These are phyloP conservation scores for Octomys mimax DNA, from an alignment of 2,797 vertebrate species.

Conservation along the genomic window DNA sequence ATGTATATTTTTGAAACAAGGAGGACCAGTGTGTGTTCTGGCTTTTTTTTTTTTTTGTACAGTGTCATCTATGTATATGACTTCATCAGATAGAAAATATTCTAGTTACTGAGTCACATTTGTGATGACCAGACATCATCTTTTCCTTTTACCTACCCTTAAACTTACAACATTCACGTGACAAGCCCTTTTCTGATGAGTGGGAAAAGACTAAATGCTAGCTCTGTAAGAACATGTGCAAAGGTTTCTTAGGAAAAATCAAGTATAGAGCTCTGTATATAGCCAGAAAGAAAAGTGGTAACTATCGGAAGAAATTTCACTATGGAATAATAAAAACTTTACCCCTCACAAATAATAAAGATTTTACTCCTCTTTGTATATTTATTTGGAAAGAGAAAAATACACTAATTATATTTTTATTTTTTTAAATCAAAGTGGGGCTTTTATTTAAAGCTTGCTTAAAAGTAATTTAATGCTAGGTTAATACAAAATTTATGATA, in stretches of 20 bases:
- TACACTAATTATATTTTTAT: background rate
- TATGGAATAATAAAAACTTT: background rate
- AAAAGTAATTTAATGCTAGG: background rate
- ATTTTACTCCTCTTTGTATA: background rate
- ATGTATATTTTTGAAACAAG: background rate
- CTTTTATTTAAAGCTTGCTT: background rate
- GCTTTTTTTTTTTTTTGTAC: background rate
- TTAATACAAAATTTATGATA: background rate
- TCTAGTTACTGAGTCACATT: background rate
- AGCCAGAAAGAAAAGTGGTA: background rate
- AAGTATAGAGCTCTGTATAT: background rate
- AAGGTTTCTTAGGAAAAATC: conserved; percentile 14
- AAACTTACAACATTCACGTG: background rate
- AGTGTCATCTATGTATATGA: background rate
- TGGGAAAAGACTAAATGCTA: background rate
- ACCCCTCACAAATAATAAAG: background rate
- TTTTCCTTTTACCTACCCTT: background rate
- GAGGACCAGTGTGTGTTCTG: background rate
- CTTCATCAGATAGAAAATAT: background rate
- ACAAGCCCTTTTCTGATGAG: background rate
- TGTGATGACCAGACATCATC: background rate
- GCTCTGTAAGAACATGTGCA: background rate
- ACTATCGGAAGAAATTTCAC: background rate
- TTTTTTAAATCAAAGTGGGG: background rate
- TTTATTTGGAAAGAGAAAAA: conserved; percentile 36